Percentiles rank a stretch among this genome's conserved stretches.
Evolutionary conservation across 2,888 invertebrate genomes (phyloP).

Genomic region (Amaurobius ferox): DNA sequence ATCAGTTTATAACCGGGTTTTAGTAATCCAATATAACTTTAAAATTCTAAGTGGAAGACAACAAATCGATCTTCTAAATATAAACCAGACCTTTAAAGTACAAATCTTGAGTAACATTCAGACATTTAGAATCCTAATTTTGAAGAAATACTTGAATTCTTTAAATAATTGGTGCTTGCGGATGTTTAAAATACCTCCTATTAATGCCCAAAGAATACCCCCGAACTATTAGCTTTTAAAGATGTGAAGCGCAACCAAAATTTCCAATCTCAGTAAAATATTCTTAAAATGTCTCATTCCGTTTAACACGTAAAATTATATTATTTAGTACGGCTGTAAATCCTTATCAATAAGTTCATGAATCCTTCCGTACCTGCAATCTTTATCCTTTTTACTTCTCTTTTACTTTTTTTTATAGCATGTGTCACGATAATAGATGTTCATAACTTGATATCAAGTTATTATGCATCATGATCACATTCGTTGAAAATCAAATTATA

Average conservation of each 20-base stretch:
- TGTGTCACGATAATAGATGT: slow-evolving; percentile 63
- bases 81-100: too few relatives aligned
- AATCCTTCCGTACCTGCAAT: slow-evolving; percentile 27
- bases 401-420: slow-evolving; percentile 42
- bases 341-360: slow-evolving; percentile 34
- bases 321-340: not conserved
- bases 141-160: too few relatives aligned
- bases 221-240: not conserved
- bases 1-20: too few relatives aligned
- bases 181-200: not conserved
- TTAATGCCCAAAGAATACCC: not conserved
- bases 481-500: slow-evolving; percentile 71
- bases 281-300: slow-evolving; percentile 21
- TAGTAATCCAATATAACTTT: too few relatives aligned
- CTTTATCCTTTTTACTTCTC: slow-evolving; percentile 38
- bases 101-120: too few relatives aligned
- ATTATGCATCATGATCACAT: slow-evolving; percentile 60
- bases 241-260: slow-evolving; percentile 40
- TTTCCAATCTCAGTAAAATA: slow-evolving; percentile 40
- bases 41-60: too few relatives aligned
- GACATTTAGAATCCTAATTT: too few relatives aligned
- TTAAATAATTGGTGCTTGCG: too few relatives aligned
- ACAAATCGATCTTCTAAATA: too few relatives aligned
- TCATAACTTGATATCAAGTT: slow-evolving; percentile 46
- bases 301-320: slow-evolving; percentile 54